Evolutionary conservation across 2,888 invertebrate species (phyloP).

Genomic region (Sericinus montela): DNA sequence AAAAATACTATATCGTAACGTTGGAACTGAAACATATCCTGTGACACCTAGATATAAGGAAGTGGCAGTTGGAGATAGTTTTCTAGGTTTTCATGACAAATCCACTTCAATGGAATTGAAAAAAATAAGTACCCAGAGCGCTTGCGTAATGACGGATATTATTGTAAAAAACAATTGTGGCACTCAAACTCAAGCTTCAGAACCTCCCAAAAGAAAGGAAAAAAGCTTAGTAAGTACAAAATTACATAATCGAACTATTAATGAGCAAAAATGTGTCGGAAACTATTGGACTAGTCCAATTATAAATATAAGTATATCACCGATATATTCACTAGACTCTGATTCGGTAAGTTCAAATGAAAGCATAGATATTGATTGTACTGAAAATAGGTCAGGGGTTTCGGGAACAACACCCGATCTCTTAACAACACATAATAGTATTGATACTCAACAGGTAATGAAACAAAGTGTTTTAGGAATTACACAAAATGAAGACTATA

Average conservation of each 20-base stretch:
- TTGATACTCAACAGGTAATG: slow-evolving; percentile 41
- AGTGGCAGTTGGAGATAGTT: slow-evolving; percentile 57
- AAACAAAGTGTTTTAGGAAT: slow-evolving; percentile 25
- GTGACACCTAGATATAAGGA: slow-evolving; percentile 72
- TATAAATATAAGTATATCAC: slow-evolving; percentile 81
- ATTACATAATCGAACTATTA: slow-evolving; percentile 31
- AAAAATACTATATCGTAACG: slow-evolving; percentile 48
- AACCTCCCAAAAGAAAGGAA: slow-evolving; percentile 57
- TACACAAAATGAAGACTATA: slow-evolving; percentile 7
- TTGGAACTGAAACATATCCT: slow-evolving; percentile 60
- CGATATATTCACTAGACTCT: slow-evolving; percentile 65
- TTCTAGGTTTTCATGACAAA: slow-evolving; percentile 46
- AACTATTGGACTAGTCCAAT: slow-evolving; percentile 62
- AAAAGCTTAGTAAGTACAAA: slow-evolving; percentile 35
- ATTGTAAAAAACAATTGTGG: slow-evolving; percentile 40
- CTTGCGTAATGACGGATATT: slow-evolving; percentile 61
- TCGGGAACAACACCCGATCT: slow-evolving; percentile 75
- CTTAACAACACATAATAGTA: slow-evolving; percentile 77
- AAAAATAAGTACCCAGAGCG: slow-evolving; percentile 44
- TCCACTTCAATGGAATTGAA: slow-evolving; percentile 54
- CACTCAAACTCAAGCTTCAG: slow-evolving; percentile 55
- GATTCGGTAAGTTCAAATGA: slow-evolving; percentile 74
- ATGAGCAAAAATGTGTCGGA: slow-evolving; percentile 32
- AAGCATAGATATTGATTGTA: slow-evolving; percentile 42
- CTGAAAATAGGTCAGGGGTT: slow-evolving; percentile 24